Evolutionary conservation across 2,797 vertebrate species (phyloP), one percentile per base, ranked within the genome.

Genomic region (Taeniopygia guttata): DNA sequence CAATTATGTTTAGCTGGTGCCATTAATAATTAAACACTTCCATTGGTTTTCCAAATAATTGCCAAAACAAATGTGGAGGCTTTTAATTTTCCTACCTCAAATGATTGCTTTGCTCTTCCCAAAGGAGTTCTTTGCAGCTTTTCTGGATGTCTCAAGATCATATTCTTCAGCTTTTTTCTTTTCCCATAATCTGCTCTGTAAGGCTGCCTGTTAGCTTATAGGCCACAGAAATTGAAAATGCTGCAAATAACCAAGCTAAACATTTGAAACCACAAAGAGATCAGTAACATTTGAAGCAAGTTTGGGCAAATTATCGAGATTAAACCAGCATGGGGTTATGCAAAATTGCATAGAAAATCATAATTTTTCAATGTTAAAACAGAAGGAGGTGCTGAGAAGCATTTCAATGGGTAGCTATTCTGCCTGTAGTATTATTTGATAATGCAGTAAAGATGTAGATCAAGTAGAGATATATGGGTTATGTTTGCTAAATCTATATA

Each of bases 11-110:
- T 97, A 63, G 52, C 78, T 96, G 73, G 9, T 68, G 51, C 85
- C 93, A 87, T 97, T 97, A 97, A 96, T 96, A 96, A 95, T 95
- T 94, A 90, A 96, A 89, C 13, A 58, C 27, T 94, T 94, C 62
- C 80, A 70, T 34, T 95, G 87, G 80, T 91, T 96, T 94, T 94
- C 95, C 75, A 83, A 95, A 79, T 91, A n/a, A 58, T 75, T 95
- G 91, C 92, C 81, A 95, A 97, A 97, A 96, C 12, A 78, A 81
- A 83, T 66, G 23, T 52, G 42, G 18, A 67, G 16, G 26, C 25
- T 87, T 87, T 84, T 80, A 45, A 59, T 85, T 89, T 82, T 84
- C n/a, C 43, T 75, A 42, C 25, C 60, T 78, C 36, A 26, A 51
- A 64, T 20, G 38, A 43, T 26, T 74, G 22, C 15, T 68, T 80